These are phyloP conservation scores for Aquatica leii DNA, from an alignment of 2,888 invertebrate species.

Conservation along the genomic window DNA sequence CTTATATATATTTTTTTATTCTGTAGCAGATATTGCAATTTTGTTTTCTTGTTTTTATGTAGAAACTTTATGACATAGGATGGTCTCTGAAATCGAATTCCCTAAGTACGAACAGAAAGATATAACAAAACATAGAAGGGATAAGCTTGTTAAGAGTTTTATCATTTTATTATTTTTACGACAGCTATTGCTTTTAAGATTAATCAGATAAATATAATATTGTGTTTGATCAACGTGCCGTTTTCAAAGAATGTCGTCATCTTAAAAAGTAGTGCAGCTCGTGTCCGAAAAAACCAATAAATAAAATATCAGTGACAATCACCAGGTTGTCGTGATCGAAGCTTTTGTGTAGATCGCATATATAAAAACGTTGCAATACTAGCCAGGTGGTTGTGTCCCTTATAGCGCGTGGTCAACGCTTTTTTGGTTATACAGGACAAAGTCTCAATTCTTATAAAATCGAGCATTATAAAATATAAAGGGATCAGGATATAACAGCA, in stretches of 20 bases:
- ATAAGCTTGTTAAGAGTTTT: slow-evolving; percentile 14
- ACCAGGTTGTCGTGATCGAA: slow-evolving; percentile 49
- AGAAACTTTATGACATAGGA: slow-evolving; percentile 14
- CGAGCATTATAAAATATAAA: not conserved
- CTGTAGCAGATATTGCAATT: slow-evolving; percentile 6
- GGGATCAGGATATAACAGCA: not conserved
- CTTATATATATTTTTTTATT: not conserved
- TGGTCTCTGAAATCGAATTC: slow-evolving; percentile 13
- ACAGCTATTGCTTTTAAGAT: slow-evolving; percentile 15
- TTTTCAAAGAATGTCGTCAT: slow-evolving; percentile 3
- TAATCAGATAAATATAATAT: slow-evolving; percentile 18
- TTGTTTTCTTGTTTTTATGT: slow-evolving; percentile 10
- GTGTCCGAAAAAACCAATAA: slow-evolving; percentile 54
- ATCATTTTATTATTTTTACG: slow-evolving; percentile 16
- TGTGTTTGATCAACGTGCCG: slow-evolving; percentile 21
- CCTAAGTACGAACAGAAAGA: slow-evolving; percentile 10
- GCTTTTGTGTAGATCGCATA: slow-evolving; percentile 51
- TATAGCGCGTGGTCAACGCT: slow-evolving; percentile 35
- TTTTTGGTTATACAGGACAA: slow-evolving; percentile 31
- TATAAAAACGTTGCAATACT: slow-evolving; percentile 45
- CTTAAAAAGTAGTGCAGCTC: slow-evolving; percentile 36
- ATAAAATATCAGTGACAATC: slow-evolving; percentile 61
- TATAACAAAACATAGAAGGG: slow-evolving; percentile 14
- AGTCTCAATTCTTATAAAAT: slow-evolving; percentile 10
- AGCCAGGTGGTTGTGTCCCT: slow-evolving; percentile 46